Conservation (phyloP, 2,888 invertebrate genomes). For the Callinectes sapidus region DNA sequence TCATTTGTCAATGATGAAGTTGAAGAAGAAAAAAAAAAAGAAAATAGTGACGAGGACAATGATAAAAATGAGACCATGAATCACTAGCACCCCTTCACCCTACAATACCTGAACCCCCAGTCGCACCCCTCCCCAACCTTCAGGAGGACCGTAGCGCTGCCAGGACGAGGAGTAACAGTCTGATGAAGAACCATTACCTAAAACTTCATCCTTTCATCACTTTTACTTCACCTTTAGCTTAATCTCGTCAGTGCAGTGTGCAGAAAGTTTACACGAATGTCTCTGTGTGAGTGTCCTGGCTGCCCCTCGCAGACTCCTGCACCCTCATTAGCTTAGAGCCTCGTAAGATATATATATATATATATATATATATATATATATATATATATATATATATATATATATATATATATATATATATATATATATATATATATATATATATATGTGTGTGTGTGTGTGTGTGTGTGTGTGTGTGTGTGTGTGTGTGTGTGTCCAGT, state of each 20-base stretch:
- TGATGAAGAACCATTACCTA: not conserved
- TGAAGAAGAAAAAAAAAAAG: no score
- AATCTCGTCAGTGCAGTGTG: no score
- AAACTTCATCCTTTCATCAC: not conserved
- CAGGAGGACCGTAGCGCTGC: not conserved
- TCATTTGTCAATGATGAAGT: no score
- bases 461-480: no score
- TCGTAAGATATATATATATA: not conserved
- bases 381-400: slow-evolving; percentile 43
- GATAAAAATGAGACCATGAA: not conserved
- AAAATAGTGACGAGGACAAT: not conserved
- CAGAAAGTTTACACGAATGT: not conserved
- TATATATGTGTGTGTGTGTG: no score
- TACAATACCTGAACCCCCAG: no score
- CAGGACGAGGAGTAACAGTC: not conserved
- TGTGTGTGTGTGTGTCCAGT: no score
- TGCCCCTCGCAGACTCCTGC: not conserved
- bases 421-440: not conserved
- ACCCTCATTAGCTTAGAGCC: not conserved
- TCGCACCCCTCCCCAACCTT: not conserved
- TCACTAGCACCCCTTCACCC: not conserved
- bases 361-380: slow-evolving; percentile 44
- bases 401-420: not conserved
- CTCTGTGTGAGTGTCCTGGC: not conserved
- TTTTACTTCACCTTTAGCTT: no score